Evolutionary conservation across 2,113 vertebrate genomes (phyloP), one percentile per base, ranked within the genome.

Genomic region (Percina caprodes): DNA sequence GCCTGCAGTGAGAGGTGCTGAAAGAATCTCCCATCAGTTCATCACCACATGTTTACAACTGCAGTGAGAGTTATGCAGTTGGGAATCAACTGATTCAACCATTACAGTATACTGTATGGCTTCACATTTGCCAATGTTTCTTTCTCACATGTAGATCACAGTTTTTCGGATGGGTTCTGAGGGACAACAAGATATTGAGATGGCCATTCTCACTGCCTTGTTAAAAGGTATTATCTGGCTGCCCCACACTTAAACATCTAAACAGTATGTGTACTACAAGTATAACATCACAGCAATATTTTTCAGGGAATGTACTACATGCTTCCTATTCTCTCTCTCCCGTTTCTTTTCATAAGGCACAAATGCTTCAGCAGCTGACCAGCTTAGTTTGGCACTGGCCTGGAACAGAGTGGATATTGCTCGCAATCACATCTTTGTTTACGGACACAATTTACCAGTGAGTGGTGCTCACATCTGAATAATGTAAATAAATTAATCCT

Each of bases 371-470:
- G 97, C 98, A 9, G 96, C 98, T 1, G 98, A 99, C 87, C 98
- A 99, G 92, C 95, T 99, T 76, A 99, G 98, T 63, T 89, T 99
- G 94, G 98, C 98, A 55, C 94, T 99, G 92, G 98, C 98, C 73
- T 99, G 98, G 98, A 99, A 99, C 89, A 95, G 98, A n/a, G 98
- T 99, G 39, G 98, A 99, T 63, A 99, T 99, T 33, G 98, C 98
- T 48, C 96, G 97, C 59, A 99, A 97, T 90, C 98, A 99, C 69
- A 99, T 99, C 91, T 99, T 99, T 88, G 96, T 99, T 69, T 99
- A 98, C 0, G 98, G 98, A 68, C 97, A 98, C 82, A 97, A 97
- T 81, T 97, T 97, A 94, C 98, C 98, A 87, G 98, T 99, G 94
- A 97, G 90, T 94, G 45, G 19, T 69, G 10, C 23, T 76, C 2